A percentile compares a stretch with the other conserved stretches of the same genome.
Conservation (phyloP, 1,140 invertebrate genomes). For the Cecropterus lyciades region DNA sequence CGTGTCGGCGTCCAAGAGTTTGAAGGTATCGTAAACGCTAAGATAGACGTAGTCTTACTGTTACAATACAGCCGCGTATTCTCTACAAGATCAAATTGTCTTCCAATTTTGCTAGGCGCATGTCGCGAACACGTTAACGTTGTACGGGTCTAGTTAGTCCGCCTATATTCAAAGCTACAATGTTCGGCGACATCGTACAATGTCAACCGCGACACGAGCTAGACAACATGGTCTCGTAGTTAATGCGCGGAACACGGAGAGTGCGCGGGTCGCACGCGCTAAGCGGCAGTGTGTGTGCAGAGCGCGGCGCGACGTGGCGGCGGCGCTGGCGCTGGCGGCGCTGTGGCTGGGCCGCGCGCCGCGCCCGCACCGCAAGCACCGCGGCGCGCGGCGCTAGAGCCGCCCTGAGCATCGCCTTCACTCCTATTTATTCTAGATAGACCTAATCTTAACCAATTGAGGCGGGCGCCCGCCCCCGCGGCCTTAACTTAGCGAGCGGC, state of each 20-base stretch:
- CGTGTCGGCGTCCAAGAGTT: conserved; percentile 7
- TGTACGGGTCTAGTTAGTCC: too few species aligned
- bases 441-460: conserved; percentile 80
- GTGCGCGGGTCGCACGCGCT: background rate
- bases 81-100: background rate
- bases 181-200: too few species aligned
- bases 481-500: conserved; percentile 64
- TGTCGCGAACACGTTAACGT: too few species aligned
- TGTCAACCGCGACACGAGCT: too few species aligned
- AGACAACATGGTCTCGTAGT: background rate
- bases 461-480: conserved; percentile 59
- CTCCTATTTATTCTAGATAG: conserved; percentile 80
- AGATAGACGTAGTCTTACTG: background rate
- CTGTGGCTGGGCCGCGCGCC: conserved; percentile 67
- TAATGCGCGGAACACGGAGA: background rate
- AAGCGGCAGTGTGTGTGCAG: conserved; percentile 41
- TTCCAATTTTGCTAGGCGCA: too few species aligned
- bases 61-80: background rate
- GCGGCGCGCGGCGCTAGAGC: conserved; percentile 82
- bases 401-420: conserved; percentile 70
- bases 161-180: too few species aligned
- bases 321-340: conserved; percentile 71
- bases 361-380: conserved; percentile 80
- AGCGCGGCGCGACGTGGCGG: conserved; percentile 62
- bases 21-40: conserved; percentile 8